These are phyloP conservation scores for Ceratina japonica DNA, from an alignment of 1,140 invertebrate genomes.

Conservation along the genomic window DNA sequence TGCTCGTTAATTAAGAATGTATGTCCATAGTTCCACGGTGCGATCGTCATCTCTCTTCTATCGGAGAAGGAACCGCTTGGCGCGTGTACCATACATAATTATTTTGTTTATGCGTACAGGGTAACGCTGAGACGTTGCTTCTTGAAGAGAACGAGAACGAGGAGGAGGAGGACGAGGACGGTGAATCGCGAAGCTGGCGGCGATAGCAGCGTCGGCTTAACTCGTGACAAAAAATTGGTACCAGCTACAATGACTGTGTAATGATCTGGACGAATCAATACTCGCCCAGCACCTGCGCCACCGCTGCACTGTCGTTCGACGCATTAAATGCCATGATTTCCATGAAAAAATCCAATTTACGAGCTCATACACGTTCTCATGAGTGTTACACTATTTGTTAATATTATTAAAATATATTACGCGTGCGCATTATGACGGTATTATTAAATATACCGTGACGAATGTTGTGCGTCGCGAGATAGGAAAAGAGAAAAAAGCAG, in stretches of 20 bases:
- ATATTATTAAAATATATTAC: conserved; percentile 64
- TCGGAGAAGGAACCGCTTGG: not conserved
- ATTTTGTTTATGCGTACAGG: conserved; percentile 51
- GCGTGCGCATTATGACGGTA: conserved; percentile 61
- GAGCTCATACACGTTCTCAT: conserved; percentile 68
- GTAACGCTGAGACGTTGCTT: conserved; percentile 71
- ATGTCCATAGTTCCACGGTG: too few species aligned
- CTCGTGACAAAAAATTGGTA: conserved; percentile 65
- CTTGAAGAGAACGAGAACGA: conserved; percentile 81
- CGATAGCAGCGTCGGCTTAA: conserved; percentile 78
- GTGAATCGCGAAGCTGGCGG: conserved; percentile 81
- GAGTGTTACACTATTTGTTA: conserved; percentile 72
- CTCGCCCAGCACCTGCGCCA: conserved; percentile 56
- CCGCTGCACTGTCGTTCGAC: conserved; percentile 61
- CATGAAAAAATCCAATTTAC: conserved; percentile 58
- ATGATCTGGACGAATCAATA: conserved; percentile 55
- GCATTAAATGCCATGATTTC: conserved; percentile 59
- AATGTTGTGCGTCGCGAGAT: conserved; percentile 58
- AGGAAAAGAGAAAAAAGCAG: conserved; percentile 50
- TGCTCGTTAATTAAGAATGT: too few species aligned
- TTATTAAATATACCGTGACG: conserved; percentile 50
- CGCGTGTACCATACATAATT: not conserved
- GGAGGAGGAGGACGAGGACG: conserved; percentile 83
- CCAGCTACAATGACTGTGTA: conserved; percentile 60
- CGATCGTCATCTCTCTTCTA: too few species aligned